A percentile compares a stretch with the other conserved stretches of the same genome.
phyloP scores from a whole-genome alignment of 2,888 invertebrate genomes.

The Brassicogethes aeneus region DNA sequence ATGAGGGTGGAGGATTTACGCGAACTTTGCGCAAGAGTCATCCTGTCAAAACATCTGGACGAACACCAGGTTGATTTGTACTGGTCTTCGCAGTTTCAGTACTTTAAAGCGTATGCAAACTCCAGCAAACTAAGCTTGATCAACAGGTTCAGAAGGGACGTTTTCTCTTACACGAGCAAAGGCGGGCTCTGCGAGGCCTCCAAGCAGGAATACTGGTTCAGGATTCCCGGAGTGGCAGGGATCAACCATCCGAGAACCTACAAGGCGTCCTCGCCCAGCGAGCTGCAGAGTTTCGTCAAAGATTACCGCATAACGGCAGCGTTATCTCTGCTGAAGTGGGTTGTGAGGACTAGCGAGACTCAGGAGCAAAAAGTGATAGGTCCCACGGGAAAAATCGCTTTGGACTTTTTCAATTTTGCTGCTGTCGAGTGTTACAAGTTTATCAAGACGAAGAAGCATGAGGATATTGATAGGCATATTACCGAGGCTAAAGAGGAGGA shows the following conservation, averaged over 20 bases:
- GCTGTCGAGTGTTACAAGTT: conserved; percentile 61
- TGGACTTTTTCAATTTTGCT: conserved; percentile 58
- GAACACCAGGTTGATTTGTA: conserved; percentile 60
- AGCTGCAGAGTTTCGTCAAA: conserved; percentile 50
- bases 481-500: conserved; percentile 42
- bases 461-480: conserved; percentile 52
- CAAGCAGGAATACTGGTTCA: conserved; percentile 56
- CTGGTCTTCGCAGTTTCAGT: conserved; percentile 49
- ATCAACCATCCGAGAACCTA: conserved; percentile 67
- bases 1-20: conserved; percentile 29
- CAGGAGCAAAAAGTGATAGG: conserved; percentile 39
- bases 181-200: conserved; percentile 46
- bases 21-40: conserved; percentile 31
- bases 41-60: conserved; percentile 51
- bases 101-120: conserved; percentile 23
- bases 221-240: conserved; percentile 50
- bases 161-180: conserved; percentile 44
- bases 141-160: conserved; percentile 32
- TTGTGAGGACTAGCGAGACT: conserved; percentile 31
- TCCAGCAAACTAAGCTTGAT: conserved; percentile 30
- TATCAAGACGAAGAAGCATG: conserved; percentile 49
- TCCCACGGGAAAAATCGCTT: conserved; percentile 46
- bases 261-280: conserved; percentile 48
- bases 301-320: conserved; percentile 77
- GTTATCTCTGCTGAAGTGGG: conserved; percentile 62